Evolutionary conservation across 2,113 vertebrate genomes (phyloP), one percentile per base, ranked within the genome.

Genomic region (Coturnix japonica): DNA sequence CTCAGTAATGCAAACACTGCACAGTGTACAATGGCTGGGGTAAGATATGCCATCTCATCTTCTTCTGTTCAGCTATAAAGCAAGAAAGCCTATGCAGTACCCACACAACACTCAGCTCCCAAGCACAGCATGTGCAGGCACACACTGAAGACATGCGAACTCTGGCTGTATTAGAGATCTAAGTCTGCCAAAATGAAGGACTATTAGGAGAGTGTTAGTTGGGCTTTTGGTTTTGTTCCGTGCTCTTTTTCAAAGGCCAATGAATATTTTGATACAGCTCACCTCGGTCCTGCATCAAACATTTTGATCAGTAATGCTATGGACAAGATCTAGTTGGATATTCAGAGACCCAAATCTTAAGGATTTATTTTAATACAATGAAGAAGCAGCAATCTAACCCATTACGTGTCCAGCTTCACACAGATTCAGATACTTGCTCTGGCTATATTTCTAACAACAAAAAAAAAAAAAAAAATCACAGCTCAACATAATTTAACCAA

Each of bases 11-110:
- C 31, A 26, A 47, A 21, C 26, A 9, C 18, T 19, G 18, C 4
- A 22, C 35, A 72, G 28, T 1, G 0, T 19, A 28, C 17, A 6
- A 0, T 2, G 22, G 54, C 30, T 53, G 26, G 59, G n/a, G 23
- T 37, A 69, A 77, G 18, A 1, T 6, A 23, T 2, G 25, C 30
- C 15, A 23, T 33, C 63, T 37, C 30, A 73, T 10, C 59, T 54
- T 13, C 44, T 9, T 85, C n/a, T 35, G 3, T 66, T 41, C 56
- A 67, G 56, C 49, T 44, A 1, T 0, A 31, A 3, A 59, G 25
- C 21, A 23, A 65, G 13, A 25, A 3, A 85, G 39, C 47, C 35
- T 14, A 8, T 2, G 33, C 31, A 59, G 49, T 30, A 72, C 19
- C 61, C 46, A 33, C 82, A 47, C 61, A 67, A 33, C 4, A 33